Conservation (phyloP, 2,888 invertebrate species). For the Penaeus monodon region DNA sequence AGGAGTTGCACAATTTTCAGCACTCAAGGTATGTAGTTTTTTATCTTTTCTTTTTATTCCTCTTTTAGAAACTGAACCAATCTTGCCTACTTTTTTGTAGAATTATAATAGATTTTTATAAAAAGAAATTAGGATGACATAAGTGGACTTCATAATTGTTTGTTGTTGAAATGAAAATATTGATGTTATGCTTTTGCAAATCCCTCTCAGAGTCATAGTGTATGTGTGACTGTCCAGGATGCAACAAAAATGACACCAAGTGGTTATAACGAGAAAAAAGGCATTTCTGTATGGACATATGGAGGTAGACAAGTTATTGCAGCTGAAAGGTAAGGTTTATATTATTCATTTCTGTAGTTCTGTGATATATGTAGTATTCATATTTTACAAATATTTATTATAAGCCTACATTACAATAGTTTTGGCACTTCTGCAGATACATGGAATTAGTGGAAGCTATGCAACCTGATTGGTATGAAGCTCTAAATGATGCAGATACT, state of each 20-base stretch:
- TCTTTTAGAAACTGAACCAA: not conserved
- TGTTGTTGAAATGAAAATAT: not conserved
- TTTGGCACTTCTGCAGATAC: conserved; percentile 73
- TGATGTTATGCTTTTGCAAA: not conserved
- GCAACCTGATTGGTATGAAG: conserved; percentile 85
- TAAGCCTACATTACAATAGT: not conserved
- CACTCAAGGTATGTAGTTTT: conserved; percentile 6
- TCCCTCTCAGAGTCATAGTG: conserved; percentile 39
- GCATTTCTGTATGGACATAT: conserved; percentile 83
- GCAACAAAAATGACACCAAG: conserved; percentile 77
- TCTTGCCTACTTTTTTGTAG: not conserved
- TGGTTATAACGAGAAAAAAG: conserved; percentile 80
- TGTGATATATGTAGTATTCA: not conserved
- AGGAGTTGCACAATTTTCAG: conserved; percentile 42
- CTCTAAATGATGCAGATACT: conserved; percentile 84
- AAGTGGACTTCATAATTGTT: not conserved
- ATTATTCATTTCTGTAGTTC: not conserved
- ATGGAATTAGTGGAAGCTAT: conserved; percentile 83
- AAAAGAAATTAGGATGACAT: not conserved
- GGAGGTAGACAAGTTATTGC: conserved; percentile 80
- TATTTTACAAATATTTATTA: not conserved
- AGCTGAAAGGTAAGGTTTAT: conserved; percentile 69
- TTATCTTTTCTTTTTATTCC: not conserved
- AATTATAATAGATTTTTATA: not conserved
- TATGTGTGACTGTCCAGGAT: conserved; percentile 74